Conservation (phyloP, 2,888 invertebrate species). For the Xanthorhoe spadicearia region DNA sequence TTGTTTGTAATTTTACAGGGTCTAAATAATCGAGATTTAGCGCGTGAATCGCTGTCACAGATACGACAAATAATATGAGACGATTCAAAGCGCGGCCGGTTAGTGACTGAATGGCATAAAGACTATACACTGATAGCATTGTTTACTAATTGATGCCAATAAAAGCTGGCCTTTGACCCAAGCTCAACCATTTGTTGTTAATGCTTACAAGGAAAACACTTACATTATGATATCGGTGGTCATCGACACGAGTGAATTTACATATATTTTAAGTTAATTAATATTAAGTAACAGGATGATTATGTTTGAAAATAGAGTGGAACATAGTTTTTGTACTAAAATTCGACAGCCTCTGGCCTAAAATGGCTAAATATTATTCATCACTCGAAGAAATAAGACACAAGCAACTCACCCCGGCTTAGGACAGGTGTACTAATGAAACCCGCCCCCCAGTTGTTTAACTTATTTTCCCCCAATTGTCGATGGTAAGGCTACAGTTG, state of each 20-base stretch:
- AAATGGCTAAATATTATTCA: too few relatives aligned
- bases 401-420: too few relatives aligned
- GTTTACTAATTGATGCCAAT: slow-evolving; percentile 42
- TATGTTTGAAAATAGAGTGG: not conserved
- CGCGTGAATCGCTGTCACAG: slow-evolving; percentile 44
- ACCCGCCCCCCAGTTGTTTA: too few relatives aligned
- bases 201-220: slow-evolving; percentile 5
- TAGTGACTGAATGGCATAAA: slow-evolving; percentile 29
- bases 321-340: not conserved
- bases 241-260: too few relatives aligned
- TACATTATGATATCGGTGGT: not conserved
- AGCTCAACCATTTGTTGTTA: not conserved
- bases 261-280: not conserved
- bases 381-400: too few relatives aligned
- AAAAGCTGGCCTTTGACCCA: slow-evolving; percentile 45
- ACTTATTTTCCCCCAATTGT: too few relatives aligned
- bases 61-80: slow-evolving; percentile 38
- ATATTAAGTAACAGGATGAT: too few relatives aligned
- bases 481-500: too few relatives aligned
- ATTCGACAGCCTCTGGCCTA: not conserved
- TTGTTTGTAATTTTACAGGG: slow-evolving; percentile 67
- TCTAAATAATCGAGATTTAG: slow-evolving; percentile 71
- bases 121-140: slow-evolving; percentile 36
- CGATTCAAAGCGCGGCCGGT: slow-evolving; percentile 42
- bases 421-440: too few relatives aligned